Conservation (phyloP, 2,888 invertebrate species). For the Acrobasis consociella region DNA sequence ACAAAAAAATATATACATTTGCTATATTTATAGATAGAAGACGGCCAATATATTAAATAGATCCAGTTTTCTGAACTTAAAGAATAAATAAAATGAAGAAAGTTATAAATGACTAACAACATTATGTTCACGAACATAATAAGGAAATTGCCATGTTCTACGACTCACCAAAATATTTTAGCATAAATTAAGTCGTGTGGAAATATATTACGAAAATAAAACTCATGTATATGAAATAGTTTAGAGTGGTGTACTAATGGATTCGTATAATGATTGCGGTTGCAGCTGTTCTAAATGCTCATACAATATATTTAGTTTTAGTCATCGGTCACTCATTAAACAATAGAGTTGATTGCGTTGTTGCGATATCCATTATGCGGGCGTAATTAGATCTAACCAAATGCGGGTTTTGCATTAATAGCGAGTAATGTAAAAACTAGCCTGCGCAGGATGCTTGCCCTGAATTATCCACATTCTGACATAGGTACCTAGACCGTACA, state of each 20-base stretch:
- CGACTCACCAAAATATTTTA: slow-evolving; percentile 17
- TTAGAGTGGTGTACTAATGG: slow-evolving; percentile 38
- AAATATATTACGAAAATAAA: slow-evolving; percentile 28
- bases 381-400: slow-evolving; percentile 79
- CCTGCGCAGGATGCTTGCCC: slow-evolving; percentile 54
- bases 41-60: neutral
- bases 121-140: slow-evolving; percentile 12
- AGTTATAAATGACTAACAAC: slow-evolving; percentile 21
- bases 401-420: slow-evolving; percentile 75
- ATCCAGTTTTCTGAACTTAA: slow-evolving; percentile 1
- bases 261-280: slow-evolving; percentile 64
- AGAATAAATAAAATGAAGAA: neutral
- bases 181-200: slow-evolving; percentile 18
- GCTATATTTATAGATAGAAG: neutral
- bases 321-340: slow-evolving; percentile 74
- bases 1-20: neutral
- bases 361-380: slow-evolving; percentile 76
- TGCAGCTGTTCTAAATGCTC: slow-evolving; percentile 65
- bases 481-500: slow-evolving; percentile 15
- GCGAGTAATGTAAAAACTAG: slow-evolving; percentile 57
- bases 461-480: slow-evolving; percentile 43
- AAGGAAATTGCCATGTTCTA: slow-evolving; percentile 15
- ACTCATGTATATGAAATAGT: slow-evolving; percentile 23
- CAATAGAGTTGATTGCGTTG: slow-evolving; percentile 75
- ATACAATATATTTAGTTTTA: slow-evolving; percentile 68